Evolutionary conservation across 2,113 vertebrate species (phyloP), one percentile per base, ranked within the genome.

Genomic region (Harpagus bidentatus): DNA sequence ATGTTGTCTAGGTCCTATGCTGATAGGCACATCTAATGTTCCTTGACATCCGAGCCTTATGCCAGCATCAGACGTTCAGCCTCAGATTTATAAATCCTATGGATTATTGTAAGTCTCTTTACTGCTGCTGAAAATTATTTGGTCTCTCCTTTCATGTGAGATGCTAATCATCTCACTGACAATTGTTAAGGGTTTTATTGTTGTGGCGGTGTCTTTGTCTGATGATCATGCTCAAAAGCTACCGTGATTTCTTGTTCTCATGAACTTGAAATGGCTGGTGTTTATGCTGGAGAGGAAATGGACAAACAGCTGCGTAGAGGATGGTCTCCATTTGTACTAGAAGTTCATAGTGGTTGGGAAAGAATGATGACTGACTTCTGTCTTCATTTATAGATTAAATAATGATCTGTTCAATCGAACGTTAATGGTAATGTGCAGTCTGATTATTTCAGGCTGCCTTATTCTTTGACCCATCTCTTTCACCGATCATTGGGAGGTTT

Each of bases 11-110:
- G n/a, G 42, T 62, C 70, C 85, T n/a, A 8, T 77, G 71, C 78
- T 25, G 40, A 45, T 4, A 12, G 71, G 92, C 63, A 48, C 79
- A 19, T 32, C 47, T 26, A 2, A 1, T 20, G 32, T 72, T 82
- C 69, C 87, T 32, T 23, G 43, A n/a, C 86, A 69, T 40, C 40
- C 63, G 43, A 93, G 91, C 83, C 69, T 95, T 55, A 23, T 2
- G 20, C 85, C 90, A 81, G 76, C 86, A 10, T 81, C 87, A 76
- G 72, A 32, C 53, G n/a, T 90, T 85, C 83, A 89, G 95, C 86
- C 77, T 96, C 91, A 82, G 73, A 34, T 91, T 93, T 97, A 96
- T 97, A 69, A 96, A 97, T 97, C 97, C 97, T 96, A 95, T 97
- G 97, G 96, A 97, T 97, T 97, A 73, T 96, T 95, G n/a, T 50